phyloP scores from a whole-genome alignment of 2,888 invertebrate genomes.

The Beris morrisii region DNA sequence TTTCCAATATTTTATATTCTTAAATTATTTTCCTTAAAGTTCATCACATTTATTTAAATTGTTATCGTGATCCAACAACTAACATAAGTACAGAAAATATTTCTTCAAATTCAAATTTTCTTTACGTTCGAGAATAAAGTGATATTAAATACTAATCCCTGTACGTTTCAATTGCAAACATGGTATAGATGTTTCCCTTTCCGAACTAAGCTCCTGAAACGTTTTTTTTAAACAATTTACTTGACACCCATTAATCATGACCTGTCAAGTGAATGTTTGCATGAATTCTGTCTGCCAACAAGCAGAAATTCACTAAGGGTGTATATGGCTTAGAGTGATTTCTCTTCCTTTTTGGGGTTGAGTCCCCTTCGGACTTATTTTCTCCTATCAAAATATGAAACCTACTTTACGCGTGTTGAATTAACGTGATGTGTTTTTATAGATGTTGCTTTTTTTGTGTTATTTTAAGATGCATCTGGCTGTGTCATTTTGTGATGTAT shows the following conservation, averaged over 20 bases:
- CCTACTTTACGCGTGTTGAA: constrained; percentile 4
- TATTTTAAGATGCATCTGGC: constrained; percentile 19
- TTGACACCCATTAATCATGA: constrained; percentile 59
- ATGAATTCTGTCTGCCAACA: constrained; percentile 40
- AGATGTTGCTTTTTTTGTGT: constrained; percentile 18
- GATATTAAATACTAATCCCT: constrained; percentile 23
- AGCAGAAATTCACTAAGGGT: constrained; percentile 15
- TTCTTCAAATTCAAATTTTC: too few relatives aligned
- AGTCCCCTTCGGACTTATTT: neutral
- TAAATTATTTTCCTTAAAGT: too few relatives aligned
- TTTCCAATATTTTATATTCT: too few relatives aligned
- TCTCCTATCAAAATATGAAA: constrained; percentile 22
- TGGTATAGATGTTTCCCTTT: constrained; percentile 11
- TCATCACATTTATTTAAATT: too few relatives aligned
- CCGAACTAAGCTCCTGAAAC: neutral
- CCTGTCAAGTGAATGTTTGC: constrained; percentile 50
- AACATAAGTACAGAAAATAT: too few relatives aligned
- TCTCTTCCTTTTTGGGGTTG: constrained; percentile 15
- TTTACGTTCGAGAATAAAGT: neutral
- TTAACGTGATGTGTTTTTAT: constrained; percentile 24
- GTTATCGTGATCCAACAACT: too few relatives aligned
- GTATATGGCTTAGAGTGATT: constrained; percentile 26
- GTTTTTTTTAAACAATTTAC: constrained; percentile 46
- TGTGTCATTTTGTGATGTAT: constrained; percentile 4
- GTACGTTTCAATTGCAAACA: constrained; percentile 23